Conservation (phyloP, 2,888 invertebrate genomes). For the Alsophila aescularia region DNA sequence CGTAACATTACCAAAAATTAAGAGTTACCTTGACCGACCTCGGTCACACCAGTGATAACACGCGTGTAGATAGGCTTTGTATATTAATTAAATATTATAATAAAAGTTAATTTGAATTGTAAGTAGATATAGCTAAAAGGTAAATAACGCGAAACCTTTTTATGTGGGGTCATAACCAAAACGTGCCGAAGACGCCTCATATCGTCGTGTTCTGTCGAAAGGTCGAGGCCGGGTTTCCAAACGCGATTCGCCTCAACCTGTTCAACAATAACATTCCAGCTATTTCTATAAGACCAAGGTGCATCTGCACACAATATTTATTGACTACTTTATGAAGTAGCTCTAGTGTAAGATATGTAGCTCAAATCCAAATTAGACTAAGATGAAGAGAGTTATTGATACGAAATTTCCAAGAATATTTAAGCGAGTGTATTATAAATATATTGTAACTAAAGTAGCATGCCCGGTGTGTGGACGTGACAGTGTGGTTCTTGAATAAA, state of each 20-base stretch:
- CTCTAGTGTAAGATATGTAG: slow-evolving; percentile 24
- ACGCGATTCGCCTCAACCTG: slow-evolving; percentile 54
- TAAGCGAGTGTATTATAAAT: slow-evolving; percentile 40
- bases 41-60: slow-evolving; percentile 76
- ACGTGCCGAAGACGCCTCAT: slow-evolving; percentile 67
- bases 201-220: slow-evolving; percentile 56
- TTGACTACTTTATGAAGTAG: slow-evolving; percentile 41
- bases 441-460: slow-evolving; percentile 61
- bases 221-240: slow-evolving; percentile 76
- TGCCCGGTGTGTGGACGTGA: slow-evolving; percentile 64
- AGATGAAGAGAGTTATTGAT: slow-evolving; percentile 10
- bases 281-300: slow-evolving; percentile 52
- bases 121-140: slow-evolving; percentile 35
- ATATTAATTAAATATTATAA: slow-evolving; percentile 55
- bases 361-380: slow-evolving; percentile 33
- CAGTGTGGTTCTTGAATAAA: slow-evolving; percentile 71
- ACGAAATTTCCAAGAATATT: slow-evolving; percentile 25
- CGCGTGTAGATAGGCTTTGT: slow-evolving; percentile 75
- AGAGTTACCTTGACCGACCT: slow-evolving; percentile 76
- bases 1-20: slow-evolving; percentile 81
- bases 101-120: slow-evolving; percentile 23
- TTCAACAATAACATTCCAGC: slow-evolving; percentile 75
- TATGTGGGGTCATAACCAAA: slow-evolving; percentile 53
- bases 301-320: slow-evolving; percentile 61
- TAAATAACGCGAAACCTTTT: slow-evolving; percentile 50